phyloP scores from a whole-genome alignment of 64 coral and sea anemone species.

The Stichodactyla mertensii region DNA sequence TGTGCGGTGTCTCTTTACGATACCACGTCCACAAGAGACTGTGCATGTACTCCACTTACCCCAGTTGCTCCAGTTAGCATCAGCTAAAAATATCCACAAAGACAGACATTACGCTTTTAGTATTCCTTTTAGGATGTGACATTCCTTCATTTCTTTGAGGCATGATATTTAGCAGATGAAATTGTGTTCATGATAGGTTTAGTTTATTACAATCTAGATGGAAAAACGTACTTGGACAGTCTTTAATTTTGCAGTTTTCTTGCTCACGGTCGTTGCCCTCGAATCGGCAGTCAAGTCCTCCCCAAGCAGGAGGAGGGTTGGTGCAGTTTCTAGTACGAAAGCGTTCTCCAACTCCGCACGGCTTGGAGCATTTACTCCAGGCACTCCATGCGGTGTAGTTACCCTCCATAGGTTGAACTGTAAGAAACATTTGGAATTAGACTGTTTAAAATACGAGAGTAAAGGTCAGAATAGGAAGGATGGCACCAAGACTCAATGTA shows the following conservation, averaged over 20 bases:
- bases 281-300: conserved; percentile 79
- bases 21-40: conserved; percentile 72
- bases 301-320: conserved; percentile 81
- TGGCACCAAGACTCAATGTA: too few relatives aligned
- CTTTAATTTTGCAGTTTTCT: conserved; percentile 65
- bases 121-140: too few relatives aligned
- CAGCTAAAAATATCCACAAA: conserved; percentile 30
- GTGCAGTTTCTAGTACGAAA: conserved; percentile 92
- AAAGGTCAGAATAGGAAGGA: too few relatives aligned
- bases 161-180: too few relatives aligned
- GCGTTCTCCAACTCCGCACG: conserved; percentile 73
- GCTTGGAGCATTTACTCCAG: conserved; percentile 81
- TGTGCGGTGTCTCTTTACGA: conserved; percentile 55
- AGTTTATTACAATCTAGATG: background rate
- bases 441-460: too few relatives aligned
- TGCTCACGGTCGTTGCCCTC: conserved; percentile 74
- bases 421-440: background rate
- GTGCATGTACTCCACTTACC: conserved; percentile 82
- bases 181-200: too few relatives aligned
- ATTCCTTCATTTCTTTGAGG: too few relatives aligned
- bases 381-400: conserved; percentile 88
- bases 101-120: background rate
- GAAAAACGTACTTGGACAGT: conserved; percentile 55
- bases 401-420: conserved; percentile 79
- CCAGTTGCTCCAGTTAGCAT: conserved; percentile 89